These are phyloP conservation scores for Tapirus terrestris DNA, from an alignment of 2,113 vertebrate species.

Conservation along the genomic window DNA sequence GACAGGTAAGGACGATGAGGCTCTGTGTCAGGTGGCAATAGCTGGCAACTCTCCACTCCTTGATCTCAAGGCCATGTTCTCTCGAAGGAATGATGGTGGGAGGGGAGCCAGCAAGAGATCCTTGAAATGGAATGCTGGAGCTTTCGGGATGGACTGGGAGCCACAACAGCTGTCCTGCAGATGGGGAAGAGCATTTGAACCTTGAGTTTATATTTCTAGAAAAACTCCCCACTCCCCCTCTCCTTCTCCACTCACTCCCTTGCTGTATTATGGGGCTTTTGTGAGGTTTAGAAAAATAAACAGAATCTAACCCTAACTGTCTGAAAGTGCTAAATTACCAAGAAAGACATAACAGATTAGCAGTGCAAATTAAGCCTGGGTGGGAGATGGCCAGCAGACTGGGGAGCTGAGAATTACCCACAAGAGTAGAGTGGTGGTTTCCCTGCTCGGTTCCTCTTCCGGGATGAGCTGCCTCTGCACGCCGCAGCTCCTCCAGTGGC, in stretches of 20 bases:
- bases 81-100: constrained; percentile 12
- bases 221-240: not conserved
- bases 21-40: not conserved
- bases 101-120: not conserved
- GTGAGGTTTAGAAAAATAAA: constrained; percentile 85
- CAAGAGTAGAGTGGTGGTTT: not conserved
- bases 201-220: constrained; percentile 53
- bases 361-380: constrained; percentile 42
- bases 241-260: not conserved
- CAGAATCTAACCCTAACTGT: constrained; percentile 78
- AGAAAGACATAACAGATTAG: constrained; percentile 80
- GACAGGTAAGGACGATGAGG: not conserved
- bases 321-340: constrained; percentile 78
- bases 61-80: constrained; percentile 46
- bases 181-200: constrained; percentile 60
- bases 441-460: not conserved
- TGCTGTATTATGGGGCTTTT: constrained; percentile 71
- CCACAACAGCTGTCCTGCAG: constrained; percentile 74
- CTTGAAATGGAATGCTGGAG: not conserved
- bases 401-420: constrained; percentile 40
- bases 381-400: not conserved
- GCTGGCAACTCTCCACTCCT: not conserved
- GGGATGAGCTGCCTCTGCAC: not conserved
- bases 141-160: not conserved
- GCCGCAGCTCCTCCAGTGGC: not conserved